These are phyloP conservation scores for Agrypnia vestita DNA, from an alignment of 1,140 invertebrate species.

Conservation along the genomic window DNA sequence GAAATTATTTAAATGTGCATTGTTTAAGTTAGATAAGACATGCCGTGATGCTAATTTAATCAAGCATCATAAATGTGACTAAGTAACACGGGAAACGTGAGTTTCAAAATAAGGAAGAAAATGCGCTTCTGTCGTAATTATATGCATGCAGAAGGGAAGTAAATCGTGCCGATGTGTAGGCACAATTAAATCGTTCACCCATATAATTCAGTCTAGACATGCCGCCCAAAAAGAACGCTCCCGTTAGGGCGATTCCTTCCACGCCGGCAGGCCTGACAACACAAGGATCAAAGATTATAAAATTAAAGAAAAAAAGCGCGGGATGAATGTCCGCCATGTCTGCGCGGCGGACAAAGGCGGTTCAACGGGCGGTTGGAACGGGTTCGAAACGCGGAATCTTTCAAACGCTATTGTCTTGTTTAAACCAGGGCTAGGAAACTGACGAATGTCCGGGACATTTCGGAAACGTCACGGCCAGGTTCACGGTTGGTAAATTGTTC, in stretches of 20 bases:
- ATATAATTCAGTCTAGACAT: slow-evolving; percentile 36
- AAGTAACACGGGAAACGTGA: neutral
- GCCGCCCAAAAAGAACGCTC: slow-evolving; percentile 10
- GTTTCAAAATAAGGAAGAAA: neutral
- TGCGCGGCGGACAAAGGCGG: slow-evolving; percentile 27
- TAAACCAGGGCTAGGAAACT: slow-evolving; percentile 6
- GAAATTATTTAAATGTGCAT: neutral
- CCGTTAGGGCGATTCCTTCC: slow-evolving; percentile 32
- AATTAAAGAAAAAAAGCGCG: slow-evolving; percentile 25
- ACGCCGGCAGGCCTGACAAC: slow-evolving; percentile 5
- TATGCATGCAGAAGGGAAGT: neutral
- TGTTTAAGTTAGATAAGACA: neutral
- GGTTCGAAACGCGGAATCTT: slow-evolving; percentile 37
- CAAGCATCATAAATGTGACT: neutral
- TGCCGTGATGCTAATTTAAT: neutral
- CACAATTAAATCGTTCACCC: neutral
- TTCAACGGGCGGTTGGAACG: slow-evolving; percentile 36
- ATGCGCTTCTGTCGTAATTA: neutral
- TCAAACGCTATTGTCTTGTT: slow-evolving; percentile 31
- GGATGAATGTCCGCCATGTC: slow-evolving; percentile 30
- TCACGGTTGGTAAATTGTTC: neutral
- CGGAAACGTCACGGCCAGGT: neutral
- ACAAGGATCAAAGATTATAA: neutral
- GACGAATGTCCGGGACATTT: neutral
- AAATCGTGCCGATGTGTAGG: neutral